Evolutionary conservation across 2,888 invertebrate species (phyloP).

Genomic region (Colostygia pectinataria): DNA sequence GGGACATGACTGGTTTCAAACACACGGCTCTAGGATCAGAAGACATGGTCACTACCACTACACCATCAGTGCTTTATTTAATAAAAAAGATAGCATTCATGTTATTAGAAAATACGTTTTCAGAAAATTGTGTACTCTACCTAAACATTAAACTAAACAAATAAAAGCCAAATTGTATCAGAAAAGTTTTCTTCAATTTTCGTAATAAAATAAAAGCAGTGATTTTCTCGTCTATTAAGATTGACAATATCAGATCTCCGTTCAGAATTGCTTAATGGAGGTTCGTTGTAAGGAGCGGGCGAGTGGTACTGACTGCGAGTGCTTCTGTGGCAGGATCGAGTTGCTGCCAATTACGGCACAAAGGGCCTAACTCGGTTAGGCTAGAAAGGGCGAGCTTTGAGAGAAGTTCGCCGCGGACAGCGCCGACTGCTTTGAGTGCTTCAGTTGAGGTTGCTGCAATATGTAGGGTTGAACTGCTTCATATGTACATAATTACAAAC

Average conservation of each 20-base stretch:
- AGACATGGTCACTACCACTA: too few relatives aligned
- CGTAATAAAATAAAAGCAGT: slow-evolving; percentile 13
- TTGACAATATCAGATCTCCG: slow-evolving; percentile 25
- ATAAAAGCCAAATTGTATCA: background rate
- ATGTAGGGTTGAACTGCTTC: too few relatives aligned
- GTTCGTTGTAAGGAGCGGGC: slow-evolving; percentile 17
- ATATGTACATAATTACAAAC: too few relatives aligned
- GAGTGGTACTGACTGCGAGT: background rate
- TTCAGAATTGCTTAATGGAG: slow-evolving; percentile 21
- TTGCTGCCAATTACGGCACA: slow-evolving; percentile 26
- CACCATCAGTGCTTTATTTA: too few relatives aligned
- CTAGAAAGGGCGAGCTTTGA: slow-evolving; percentile 5
- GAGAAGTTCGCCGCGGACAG: slow-evolving; percentile 2
- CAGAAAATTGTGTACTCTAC: too few relatives aligned
- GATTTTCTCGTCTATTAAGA: slow-evolving; percentile 24
- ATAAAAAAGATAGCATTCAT: too few relatives aligned
- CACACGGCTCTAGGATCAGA: too few relatives aligned
- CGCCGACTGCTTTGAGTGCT: background rate
- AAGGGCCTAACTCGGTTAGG: slow-evolving; percentile 21
- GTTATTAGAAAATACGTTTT: too few relatives aligned
- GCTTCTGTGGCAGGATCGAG: slow-evolving; percentile 21
- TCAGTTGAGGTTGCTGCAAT: too few relatives aligned
- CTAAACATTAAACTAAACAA: background rate
- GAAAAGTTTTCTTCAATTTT: slow-evolving; percentile 1
- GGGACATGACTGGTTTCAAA: too few relatives aligned